Percentiles rank a stretch among this genome's conserved stretches.
These are phyloP conservation scores for Malurus splendens DNA, from an alignment of 2,797 vertebrate species.

Conservation along the genomic window DNA sequence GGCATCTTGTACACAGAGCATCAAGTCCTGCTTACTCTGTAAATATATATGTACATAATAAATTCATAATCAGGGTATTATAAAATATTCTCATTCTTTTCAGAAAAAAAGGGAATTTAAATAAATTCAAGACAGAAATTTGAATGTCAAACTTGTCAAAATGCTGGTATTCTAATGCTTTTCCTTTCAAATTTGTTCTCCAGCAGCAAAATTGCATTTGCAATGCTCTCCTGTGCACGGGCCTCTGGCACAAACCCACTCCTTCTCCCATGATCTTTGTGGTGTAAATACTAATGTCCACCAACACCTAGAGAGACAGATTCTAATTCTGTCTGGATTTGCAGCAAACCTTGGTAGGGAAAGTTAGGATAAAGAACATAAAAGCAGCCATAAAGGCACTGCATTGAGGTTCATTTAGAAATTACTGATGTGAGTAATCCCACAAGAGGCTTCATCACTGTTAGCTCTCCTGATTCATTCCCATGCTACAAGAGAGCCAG, in stretches of 20 bases:
- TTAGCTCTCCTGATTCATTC: not conserved
- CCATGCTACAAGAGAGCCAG: not conserved
- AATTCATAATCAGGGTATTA: not conserved
- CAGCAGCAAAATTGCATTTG: not conserved
- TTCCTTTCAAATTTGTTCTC: not conserved
- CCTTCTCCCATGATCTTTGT: fast-evolving
- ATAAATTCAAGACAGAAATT: not conserved
- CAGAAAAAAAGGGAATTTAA: not conserved
- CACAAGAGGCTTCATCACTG: not conserved
- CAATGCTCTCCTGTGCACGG: fast-evolving
- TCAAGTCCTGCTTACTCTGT: not conserved
- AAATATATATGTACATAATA: not conserved
- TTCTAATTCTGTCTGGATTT: not conserved
- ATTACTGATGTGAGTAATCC: not conserved
- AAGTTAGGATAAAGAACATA: not conserved
- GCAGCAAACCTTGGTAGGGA: not conserved
- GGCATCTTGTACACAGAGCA: not conserved
- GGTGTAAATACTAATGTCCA: not conserved
- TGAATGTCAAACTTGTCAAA: not conserved
- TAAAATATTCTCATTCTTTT: not conserved
- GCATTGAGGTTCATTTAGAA: not conserved
- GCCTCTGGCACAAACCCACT: not conserved
- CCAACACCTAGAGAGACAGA: not conserved
- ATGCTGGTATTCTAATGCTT: not conserved
- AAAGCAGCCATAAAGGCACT: not conserved